Conservation (phyloP, 2,113 vertebrate species). For the Phocoena phocoena region DNA sequence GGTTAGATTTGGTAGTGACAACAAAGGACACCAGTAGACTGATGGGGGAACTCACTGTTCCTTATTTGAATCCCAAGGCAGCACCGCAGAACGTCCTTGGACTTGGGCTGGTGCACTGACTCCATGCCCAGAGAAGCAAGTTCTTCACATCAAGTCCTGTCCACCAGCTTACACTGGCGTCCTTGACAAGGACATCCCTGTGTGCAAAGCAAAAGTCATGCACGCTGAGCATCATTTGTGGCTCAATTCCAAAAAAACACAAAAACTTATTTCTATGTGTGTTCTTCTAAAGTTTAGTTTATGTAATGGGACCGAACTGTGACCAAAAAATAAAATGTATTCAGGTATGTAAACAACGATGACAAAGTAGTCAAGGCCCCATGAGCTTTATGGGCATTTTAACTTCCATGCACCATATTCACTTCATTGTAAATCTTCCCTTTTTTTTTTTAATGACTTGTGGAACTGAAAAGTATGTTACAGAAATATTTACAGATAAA, state of each 20-base stretch:
- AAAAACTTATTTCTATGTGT: background rate
- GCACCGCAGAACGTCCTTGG: background rate
- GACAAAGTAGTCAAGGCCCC: background rate
- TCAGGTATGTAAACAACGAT: background rate
- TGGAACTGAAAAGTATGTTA: background rate
- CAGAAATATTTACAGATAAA: background rate
- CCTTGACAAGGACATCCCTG: background rate
- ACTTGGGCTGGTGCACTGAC: fast-evolving
- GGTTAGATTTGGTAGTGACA: background rate
- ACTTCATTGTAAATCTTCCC: background rate
- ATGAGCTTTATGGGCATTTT: background rate
- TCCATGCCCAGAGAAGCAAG: background rate
- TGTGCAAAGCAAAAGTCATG: background rate
- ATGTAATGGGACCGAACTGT: background rate
- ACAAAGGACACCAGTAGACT: background rate
- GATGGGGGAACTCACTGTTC: fast-evolving
- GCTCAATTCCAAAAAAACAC: no score
- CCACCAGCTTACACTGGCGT: background rate
- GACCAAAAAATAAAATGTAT: background rate
- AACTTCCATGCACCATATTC: background rate
- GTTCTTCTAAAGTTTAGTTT: background rate
- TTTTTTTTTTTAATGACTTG: background rate
- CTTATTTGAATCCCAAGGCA: background rate
- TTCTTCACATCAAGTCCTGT: no score
- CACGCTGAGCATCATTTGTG: no score